phyloP scores from a whole-genome alignment of 1,140 invertebrate genomes.

The Hylaeus volcanicus region DNA sequence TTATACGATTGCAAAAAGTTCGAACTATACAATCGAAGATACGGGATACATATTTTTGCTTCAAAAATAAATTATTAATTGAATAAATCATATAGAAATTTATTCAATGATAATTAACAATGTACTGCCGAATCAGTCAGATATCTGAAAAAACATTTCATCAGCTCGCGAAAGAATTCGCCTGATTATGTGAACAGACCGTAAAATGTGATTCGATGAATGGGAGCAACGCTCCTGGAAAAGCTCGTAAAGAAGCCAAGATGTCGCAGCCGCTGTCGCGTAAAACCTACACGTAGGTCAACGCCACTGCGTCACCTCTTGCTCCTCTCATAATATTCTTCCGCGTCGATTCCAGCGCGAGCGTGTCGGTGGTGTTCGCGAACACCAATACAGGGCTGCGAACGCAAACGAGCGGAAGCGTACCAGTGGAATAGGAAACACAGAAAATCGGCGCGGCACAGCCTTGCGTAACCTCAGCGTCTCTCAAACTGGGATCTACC shows the following conservation, averaged over 20 bases:
- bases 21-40: no score
- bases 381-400: not conserved
- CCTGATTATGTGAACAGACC: not conserved
- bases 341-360: slow-evolving; percentile 37
- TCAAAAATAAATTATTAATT: no score
- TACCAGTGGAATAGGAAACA: not conserved
- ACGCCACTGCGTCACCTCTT: slow-evolving; percentile 43
- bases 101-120: no score
- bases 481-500: no score
- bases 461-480: slow-evolving; percentile 4
- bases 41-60: no score
- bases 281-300: slow-evolving; percentile 25
- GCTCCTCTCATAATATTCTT: slow-evolving; percentile 39
- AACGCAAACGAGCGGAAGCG: slow-evolving; percentile 18
- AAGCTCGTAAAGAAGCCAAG: not conserved
- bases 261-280: not conserved
- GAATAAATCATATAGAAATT: no score
- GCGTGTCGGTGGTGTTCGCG: not conserved
- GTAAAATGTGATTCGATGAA: not conserved
- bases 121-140: no score
- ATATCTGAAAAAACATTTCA: no score
- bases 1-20: no score
- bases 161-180: not conserved
- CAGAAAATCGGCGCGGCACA: slow-evolving; percentile 28
- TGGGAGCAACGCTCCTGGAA: not conserved